A percentile compares a stretch with the other conserved stretches of the same genome.
Evolutionary conservation across 2,113 vertebrate species (phyloP).

Genomic region (Plestiodon gilberti): DNA sequence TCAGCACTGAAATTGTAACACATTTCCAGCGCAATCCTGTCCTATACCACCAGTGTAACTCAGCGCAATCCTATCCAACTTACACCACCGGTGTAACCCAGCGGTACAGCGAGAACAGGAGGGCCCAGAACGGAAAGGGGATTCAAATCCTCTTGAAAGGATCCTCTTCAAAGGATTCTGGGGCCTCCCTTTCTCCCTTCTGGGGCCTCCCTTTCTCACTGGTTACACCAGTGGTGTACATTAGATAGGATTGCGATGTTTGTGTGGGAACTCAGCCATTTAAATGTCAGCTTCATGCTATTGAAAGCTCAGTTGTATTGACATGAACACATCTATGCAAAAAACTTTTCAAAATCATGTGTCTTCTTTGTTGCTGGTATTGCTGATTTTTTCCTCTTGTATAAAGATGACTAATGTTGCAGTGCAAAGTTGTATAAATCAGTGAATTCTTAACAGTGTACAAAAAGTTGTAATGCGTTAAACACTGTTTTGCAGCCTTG

Average conservation of each 20-base stretch:
- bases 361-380: background rate
- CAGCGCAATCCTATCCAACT: too few relatives aligned
- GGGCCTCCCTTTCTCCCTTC: too few relatives aligned
- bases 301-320: background rate
- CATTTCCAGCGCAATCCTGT: too few relatives aligned
- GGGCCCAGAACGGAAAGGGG: too few relatives aligned
- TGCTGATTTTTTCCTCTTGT: background rate
- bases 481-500: slow-evolving; percentile 50
- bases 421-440: background rate
- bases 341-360: background rate
- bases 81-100: too few relatives aligned
- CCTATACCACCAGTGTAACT: too few relatives aligned
- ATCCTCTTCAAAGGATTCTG: too few relatives aligned
- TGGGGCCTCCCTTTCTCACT: too few relatives aligned
- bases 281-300: background rate
- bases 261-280: fast-evolving
- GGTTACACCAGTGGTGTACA: too few relatives aligned
- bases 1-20: background rate
- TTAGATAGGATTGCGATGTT: too few relatives aligned
- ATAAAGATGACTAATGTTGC: background rate
- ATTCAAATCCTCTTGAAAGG: too few relatives aligned
- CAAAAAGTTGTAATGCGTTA: background rate
- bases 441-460: background rate
- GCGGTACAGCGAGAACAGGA: too few relatives aligned
- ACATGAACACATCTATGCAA: background rate